Base-by-base conservation (phyloP, 2,888 invertebrate genomes). In the Bhutanitis thaidina region DNA sequence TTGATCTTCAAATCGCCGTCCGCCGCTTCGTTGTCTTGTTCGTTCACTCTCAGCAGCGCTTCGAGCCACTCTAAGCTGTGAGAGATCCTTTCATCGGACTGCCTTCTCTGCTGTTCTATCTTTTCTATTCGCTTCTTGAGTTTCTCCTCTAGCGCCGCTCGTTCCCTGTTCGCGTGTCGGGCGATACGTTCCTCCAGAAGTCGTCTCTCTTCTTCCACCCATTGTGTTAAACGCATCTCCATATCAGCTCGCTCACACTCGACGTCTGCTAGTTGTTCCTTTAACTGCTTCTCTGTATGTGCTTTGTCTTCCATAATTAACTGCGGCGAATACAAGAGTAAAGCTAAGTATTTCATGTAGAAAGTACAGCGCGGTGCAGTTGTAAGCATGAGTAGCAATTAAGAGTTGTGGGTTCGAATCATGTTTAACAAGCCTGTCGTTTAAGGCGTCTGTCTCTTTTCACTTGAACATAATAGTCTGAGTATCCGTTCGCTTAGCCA, bases 121-220 rank as follows among this genome's bases (percentile, higher is more conserved):
- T 71, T 66, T 35, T 65, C 59, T 8, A 77, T 54, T 32, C 78
- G 75, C 20, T 58, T 69, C 1, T 61, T 64, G 9, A 74, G 55
- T 49, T 69, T 67, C 1, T 58, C 46, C 43, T 80, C 73, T 43
- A 79, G 15, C n/a, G 64, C 66, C 32, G 66, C 60, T 14, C 61
- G 64, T 35, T 70, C 55, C 0, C 58, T 56, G 0, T 69, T 72
- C 0, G 69, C 67, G 30, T 75, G 72, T 8, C 63, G 62, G 3
- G 77, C 62, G n/a, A 88, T 68, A 3, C 83, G 59, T 47, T 81
- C 71, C 41, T 88, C 79, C 50, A 90, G 59, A 7, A 73, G 49
- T 46, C 62, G 61, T 1, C 69, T 61, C 52, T 81, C 76, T 12
- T 72, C 69, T 3, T 67, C 69, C 58, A 65, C 58, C 71, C 74